Base-by-base conservation (phyloP, 2,797 vertebrate species). In the Florisuga fusca region DNA sequence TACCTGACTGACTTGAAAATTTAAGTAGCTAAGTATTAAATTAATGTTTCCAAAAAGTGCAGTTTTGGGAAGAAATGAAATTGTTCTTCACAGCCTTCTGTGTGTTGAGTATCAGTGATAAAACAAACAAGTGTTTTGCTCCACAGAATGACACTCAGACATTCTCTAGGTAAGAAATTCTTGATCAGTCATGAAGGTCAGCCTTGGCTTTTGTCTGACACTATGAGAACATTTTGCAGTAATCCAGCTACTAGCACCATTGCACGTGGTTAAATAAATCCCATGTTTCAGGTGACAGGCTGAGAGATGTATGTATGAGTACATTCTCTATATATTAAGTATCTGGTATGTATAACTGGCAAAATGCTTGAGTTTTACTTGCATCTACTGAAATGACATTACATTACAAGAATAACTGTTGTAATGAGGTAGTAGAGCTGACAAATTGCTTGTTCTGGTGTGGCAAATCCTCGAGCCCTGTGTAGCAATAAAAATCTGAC, bases 241-340 rank as follows among this genome's bases (percentile, higher is more conserved):
- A 62, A 38, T 76, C 55, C 19, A 79, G 45, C 54, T 73, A 31
- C 58, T 79, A 84, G 69, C 62, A n/a, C n/a, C 0, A 1, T 29
- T 69, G 43, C 36, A 31, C 3, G 2, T 26, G 34, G 18, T 75
- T 58, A 26, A 54, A 63, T 14, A 36, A 68, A n/a, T 91, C 8
- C n/a, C 26, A 2, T 77, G 34, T 43, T 71, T 71, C 31, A 59
- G 53, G 10, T 34, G 58, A 4, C 74, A 34, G 54, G 15, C 45
- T 72, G 4, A 75, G 41, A 22, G 48, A n/a, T 36, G 20, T 22
- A 23, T 62, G 26, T 6, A 1, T 45, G 4, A 22, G 3, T 41
- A 1, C 57, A 0, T 78, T 2, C 45, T 62, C 74, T 64, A 4
- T 38, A 6, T 45, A 1, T 25, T 50, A 23, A 17, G 20, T 61